A percentile compares a stretch with the other conserved stretches of the same genome.
phyloP scores from a whole-genome alignment of 2,113 vertebrate species.

The Acrocephalus kingi region DNA sequence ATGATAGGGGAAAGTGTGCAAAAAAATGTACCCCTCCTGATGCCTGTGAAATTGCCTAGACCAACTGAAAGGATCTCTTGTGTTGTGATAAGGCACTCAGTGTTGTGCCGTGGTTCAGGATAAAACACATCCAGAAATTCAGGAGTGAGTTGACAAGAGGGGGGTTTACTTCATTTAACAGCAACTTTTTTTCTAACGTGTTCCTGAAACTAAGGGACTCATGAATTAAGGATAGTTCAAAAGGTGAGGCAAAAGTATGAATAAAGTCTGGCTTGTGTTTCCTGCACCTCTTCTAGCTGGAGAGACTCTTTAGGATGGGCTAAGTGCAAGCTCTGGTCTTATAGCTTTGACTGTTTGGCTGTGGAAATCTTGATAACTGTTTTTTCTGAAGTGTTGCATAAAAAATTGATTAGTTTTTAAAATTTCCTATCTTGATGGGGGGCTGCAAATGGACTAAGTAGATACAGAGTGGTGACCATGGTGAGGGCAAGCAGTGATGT shows the following conservation, averaged over 20 bases:
- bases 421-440: background rate
- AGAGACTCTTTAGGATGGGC: background rate
- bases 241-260: background rate
- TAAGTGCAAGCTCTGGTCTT: background rate
- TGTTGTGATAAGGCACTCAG: background rate
- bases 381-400: background rate
- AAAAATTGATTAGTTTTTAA: background rate
- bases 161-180: background rate
- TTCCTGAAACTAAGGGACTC: background rate
- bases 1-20: background rate
- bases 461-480: background rate
- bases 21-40: background rate
- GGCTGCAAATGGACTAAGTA: background rate
- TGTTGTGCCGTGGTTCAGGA: background rate
- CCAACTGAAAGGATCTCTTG: background rate
- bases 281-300: background rate
- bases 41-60: background rate
- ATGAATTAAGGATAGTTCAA: background rate
- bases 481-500: background rate
- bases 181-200: rapidly evolving
- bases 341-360: background rate
- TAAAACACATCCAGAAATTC: background rate
- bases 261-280: background rate
- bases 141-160: background rate
- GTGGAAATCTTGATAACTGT: background rate